Percentiles rank a stretch among this genome's conserved stretches.
phyloP scores from a whole-genome alignment of 2,888 invertebrate genomes.

The Heliconius ismenius region DNA sequence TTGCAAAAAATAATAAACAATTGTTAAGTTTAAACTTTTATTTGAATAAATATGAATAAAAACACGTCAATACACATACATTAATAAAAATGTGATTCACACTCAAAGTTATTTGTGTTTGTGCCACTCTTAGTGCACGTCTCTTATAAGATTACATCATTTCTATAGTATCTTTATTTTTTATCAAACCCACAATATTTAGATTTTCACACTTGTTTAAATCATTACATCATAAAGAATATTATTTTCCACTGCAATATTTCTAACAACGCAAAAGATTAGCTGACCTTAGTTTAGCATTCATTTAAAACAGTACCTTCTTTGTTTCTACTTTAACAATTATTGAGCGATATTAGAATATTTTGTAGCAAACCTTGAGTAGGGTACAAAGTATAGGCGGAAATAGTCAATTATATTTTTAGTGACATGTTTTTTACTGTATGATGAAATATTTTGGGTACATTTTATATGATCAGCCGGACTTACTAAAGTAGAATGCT shows the following conservation, averaged over 20 bases:
- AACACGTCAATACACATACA: constrained; percentile 75
- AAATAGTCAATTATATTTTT: neutral
- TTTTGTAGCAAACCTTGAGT: neutral
- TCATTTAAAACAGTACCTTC: neutral
- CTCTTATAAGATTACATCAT: constrained; percentile 39
- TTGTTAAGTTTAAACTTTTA: constrained; percentile 59
- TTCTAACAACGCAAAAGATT: neutral
- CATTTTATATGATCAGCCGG: neutral
- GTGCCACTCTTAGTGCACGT: constrained; percentile 64
- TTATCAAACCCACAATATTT: constrained; percentile 36
- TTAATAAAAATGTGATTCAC: constrained; percentile 67
- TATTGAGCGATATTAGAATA: neutral
- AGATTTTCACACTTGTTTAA: constrained; percentile 35
- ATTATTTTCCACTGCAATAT: constrained; percentile 36
- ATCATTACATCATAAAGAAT: constrained; percentile 22
- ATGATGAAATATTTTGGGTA: neutral
- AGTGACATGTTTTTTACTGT: neutral
- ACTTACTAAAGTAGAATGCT: neutral
- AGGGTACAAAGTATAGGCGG: no score
- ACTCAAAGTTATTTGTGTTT: constrained; percentile 50
- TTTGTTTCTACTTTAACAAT: neutral
- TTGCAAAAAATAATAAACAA: constrained; percentile 17
- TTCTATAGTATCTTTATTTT: constrained; percentile 26
- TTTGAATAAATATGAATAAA: constrained; percentile 74
- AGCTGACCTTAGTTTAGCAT: neutral